These are phyloP conservation scores for Nilaparvata lugens DNA, from an alignment of 1,140 invertebrate genomes.

Conservation along the genomic window DNA sequence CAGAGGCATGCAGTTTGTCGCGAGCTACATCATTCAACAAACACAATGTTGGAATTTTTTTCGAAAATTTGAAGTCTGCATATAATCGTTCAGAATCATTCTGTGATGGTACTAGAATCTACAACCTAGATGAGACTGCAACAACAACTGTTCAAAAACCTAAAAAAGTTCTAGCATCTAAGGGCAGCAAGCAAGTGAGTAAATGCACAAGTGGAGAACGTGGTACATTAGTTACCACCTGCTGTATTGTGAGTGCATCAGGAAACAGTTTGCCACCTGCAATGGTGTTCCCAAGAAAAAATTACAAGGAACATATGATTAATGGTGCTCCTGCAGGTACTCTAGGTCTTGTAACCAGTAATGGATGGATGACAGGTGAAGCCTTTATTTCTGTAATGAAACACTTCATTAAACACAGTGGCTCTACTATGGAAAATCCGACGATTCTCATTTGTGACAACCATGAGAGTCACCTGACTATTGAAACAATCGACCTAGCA, in stretches of 20 bases:
- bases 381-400: slow-evolving; percentile 38
- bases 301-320: slow-evolving; percentile 27
- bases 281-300: slow-evolving; percentile 33
- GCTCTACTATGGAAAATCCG: slow-evolving; percentile 23
- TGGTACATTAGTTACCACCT: slow-evolving; percentile 34
- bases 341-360: slow-evolving; percentile 32
- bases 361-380: slow-evolving; percentile 37
- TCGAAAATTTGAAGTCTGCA: too few species aligned
- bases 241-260: slow-evolving; percentile 28
- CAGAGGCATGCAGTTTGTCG: too few species aligned
- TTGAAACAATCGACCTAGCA: slow-evolving; percentile 28
- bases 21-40: too few species aligned
- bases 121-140: slow-evolving; percentile 37
- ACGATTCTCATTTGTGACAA: slow-evolving; percentile 33
- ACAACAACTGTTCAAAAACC: slow-evolving; percentile 37
- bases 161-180: slow-evolving; percentile 33
- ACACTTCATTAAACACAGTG: slow-evolving; percentile 34
- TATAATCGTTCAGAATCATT: too few species aligned
- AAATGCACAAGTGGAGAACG: slow-evolving; percentile 33
- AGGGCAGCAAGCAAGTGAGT: slow-evolving; percentile 34
- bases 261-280: slow-evolving; percentile 33
- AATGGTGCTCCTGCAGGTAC: slow-evolving; percentile 35
- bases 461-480: slow-evolving; percentile 32
- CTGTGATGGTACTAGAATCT: slow-evolving; percentile 25
- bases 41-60: too few species aligned